Base-by-base conservation (phyloP, 2,113 vertebrate genomes). In the Dasyornis broadbenti region DNA sequence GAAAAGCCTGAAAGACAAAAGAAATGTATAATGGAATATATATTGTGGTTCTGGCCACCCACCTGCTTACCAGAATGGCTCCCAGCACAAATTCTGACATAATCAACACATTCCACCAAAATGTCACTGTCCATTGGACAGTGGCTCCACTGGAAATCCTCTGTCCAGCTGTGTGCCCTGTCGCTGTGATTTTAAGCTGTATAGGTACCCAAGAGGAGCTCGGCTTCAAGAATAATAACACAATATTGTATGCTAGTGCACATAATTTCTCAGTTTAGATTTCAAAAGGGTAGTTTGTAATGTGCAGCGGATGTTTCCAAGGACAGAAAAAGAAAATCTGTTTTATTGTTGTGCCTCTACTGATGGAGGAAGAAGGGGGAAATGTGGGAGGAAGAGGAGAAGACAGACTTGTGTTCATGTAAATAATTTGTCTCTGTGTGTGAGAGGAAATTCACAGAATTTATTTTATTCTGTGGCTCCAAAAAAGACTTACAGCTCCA, bases 231-330 rank as follows among this genome's bases (percentile, higher is more conserved):
- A 90, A 45, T 53, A 73, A 73, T 71, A 75, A 39, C 27, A 53
- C 33, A 84, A n/a, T 82, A 91, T 40, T 47, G 9, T 66, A 54
- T 70, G 17, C 31, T 88, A 83, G 30, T 77, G 23, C 35, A 82
- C 54, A 75, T 86, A 80, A 75, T 59, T 94, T 88, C 94, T 86
- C 64, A 52, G 76, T 92, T 90, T 90, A 88, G 57, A 78, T 95
- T 94, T 93, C 82, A 83, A 86, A 90, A 63, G 15, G 59, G 54
- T 85, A 80, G 65, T 88, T 82, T 87, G n/a, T 88, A 50, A 90
- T 80, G 52, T 77, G 54, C n/a, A 86, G 47, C 23, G 10, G 23
- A 56, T 73, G 20, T 92, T 96, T 93, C 56, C 76, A 92, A 81
- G 13, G 73, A 52, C 2, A 83, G 59, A 72, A 84, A 44, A 83